These are phyloP conservation scores for Octodon degus DNA, from an alignment of 2,113 vertebrate genomes.

Conservation along the genomic window DNA sequence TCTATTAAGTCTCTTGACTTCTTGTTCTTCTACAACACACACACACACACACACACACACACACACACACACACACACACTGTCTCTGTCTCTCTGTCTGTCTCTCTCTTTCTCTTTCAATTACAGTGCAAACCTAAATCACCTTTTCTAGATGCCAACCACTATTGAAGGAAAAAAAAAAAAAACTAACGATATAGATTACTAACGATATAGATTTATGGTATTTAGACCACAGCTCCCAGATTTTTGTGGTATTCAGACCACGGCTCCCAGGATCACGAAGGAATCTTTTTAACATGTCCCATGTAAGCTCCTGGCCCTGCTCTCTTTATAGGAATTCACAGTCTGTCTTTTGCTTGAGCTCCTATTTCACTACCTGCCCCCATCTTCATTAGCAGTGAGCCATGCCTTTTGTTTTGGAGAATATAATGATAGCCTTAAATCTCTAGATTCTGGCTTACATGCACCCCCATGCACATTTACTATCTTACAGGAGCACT, in stretches of 20 bases:
- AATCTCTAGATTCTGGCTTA: not conserved
- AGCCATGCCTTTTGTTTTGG: not conserved
- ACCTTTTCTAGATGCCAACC: not conserved
- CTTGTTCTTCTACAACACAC: not conserved
- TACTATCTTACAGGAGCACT: not conserved
- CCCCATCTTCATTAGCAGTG: not conserved
- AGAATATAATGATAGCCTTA: constrained; percentile 7
- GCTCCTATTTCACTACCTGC: not conserved
- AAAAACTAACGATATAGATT: not conserved
- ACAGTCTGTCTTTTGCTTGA: not conserved
- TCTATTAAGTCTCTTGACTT: not conserved
- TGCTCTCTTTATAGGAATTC: not conserved
- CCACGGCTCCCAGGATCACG: not conserved
- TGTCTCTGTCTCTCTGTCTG: too few species aligned
- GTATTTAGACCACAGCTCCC: not conserved
- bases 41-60: not conserved
- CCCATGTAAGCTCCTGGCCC: not conserved
- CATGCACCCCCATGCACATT: not conserved
- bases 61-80: not conserved
- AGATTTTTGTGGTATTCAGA: not conserved
- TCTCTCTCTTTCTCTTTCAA: not conserved
- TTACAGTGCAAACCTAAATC: not conserved
- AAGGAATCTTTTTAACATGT: not conserved
- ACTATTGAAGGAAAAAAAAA: constrained; percentile 6
- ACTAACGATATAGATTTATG: not conserved